Percentiles rank a stretch among this genome's conserved stretches.
phyloP scores from a whole-genome alignment of 1,140 invertebrate genomes.

The Acarapis woodi region DNA sequence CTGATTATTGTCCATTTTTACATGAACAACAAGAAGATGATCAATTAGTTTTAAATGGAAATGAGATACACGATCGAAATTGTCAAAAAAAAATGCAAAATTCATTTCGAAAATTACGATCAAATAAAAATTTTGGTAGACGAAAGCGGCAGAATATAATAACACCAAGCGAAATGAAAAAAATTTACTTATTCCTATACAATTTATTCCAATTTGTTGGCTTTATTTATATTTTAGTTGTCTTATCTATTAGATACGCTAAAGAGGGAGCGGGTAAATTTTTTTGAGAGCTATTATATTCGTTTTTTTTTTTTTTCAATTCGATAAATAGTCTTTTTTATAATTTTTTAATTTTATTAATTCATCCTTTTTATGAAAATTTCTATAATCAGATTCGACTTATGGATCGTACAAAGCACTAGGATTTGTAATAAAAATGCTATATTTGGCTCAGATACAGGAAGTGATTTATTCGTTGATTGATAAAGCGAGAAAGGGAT shows the following conservation, averaged over 20 bases:
- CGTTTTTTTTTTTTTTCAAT: not conserved
- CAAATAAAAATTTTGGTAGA: too few relatives aligned
- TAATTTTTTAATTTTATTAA: not conserved
- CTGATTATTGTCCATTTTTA: too few relatives aligned
- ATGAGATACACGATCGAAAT: too few relatives aligned
- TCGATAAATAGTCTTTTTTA: not conserved
- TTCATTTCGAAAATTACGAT: too few relatives aligned
- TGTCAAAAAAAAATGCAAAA: too few relatives aligned
- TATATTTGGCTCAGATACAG: constrained; percentile 47
- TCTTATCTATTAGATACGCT: constrained; percentile 39
- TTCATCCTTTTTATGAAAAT: constrained; percentile 6
- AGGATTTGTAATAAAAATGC: constrained; percentile 44
- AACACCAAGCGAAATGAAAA: constrained; percentile 31
- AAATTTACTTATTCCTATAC: constrained; percentile 59
- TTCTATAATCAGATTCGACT: constrained; percentile 36
- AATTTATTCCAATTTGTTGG: constrained; percentile 71
- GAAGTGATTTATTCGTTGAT: constrained; percentile 68
- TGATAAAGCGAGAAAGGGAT: constrained; percentile 46
- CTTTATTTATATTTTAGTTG: constrained; percentile 40
- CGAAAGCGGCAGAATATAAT: too few relatives aligned
- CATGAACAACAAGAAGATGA: too few relatives aligned
- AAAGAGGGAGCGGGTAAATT: constrained; percentile 33
- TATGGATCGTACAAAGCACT: constrained; percentile 38
- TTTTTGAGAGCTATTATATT: not conserved
- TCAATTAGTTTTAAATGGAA: too few relatives aligned